These are phyloP conservation scores for Rhinopomastus cyanomelas DNA, from an alignment of 2,113 vertebrate genomes.

Conservation along the genomic window DNA sequence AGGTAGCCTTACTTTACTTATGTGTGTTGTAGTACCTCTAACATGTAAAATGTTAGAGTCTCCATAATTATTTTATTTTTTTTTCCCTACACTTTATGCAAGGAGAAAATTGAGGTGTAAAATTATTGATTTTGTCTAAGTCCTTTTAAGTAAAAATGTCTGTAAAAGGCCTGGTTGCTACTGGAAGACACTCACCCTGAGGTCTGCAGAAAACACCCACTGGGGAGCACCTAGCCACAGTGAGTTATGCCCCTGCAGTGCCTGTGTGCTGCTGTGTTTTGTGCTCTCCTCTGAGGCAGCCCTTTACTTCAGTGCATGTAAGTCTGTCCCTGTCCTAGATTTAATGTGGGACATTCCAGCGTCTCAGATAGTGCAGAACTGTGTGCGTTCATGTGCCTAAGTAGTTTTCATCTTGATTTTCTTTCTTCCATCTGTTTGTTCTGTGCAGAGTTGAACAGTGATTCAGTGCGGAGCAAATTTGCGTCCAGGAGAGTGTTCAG, in stretches of 20 bases:
- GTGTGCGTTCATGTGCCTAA: neutral
- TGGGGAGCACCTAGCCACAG: neutral
- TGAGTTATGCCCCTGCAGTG: neutral
- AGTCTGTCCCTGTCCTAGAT: neutral
- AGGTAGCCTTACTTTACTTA: neutral
- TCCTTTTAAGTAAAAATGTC: neutral
- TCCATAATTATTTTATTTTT: neutral
- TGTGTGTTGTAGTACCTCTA: neutral
- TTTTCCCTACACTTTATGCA: neutral
- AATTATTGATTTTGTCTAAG: neutral
- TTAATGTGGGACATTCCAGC: neutral
- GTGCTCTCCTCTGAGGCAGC: neutral
- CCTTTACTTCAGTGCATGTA: neutral
- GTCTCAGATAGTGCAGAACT: neutral
- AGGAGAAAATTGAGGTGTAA: neutral
- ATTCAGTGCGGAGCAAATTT: neutral
- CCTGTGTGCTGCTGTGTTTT: neutral
- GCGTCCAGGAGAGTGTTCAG: neutral
- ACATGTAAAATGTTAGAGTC: neutral
- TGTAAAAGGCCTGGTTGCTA: neutral
- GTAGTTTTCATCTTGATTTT: neutral
- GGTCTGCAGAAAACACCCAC: neutral
- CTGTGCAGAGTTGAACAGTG: neutral
- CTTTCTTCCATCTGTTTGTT: neutral
- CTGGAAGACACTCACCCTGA: neutral